phyloP scores from a whole-genome alignment of 2,113 vertebrate genomes.

The Dryoscopus gambensis region DNA sequence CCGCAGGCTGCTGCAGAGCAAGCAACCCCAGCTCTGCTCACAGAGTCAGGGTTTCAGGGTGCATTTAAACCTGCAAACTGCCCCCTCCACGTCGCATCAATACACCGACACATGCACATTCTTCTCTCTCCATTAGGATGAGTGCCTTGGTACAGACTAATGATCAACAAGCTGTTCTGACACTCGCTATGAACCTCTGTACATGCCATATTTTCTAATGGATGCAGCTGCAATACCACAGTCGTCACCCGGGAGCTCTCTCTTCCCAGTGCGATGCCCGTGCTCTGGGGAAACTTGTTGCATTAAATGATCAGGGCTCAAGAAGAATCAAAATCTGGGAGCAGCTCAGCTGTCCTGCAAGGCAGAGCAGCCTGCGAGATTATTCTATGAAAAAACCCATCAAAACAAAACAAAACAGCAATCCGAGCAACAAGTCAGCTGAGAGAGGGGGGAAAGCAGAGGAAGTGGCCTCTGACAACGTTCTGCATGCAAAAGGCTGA shows the following conservation, averaged over 20 bases:
- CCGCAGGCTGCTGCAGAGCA: not conserved
- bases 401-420: not conserved
- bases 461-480: not conserved
- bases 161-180: not conserved
- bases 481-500: not conserved
- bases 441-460: not conserved
- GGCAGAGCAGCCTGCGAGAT: not conserved
- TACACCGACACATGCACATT: not conserved
- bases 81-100: not conserved
- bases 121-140: not conserved
- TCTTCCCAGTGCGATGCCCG: not conserved
- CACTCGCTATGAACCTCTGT: not conserved
- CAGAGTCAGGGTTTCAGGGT: not conserved
- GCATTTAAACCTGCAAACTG: not conserved
- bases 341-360: not conserved
- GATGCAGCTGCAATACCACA: not conserved
- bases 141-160: not conserved
- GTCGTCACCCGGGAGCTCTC: not conserved
- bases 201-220: not conserved
- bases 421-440: not conserved
- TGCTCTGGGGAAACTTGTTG: not conserved
- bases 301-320: not conserved
- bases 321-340: not conserved
- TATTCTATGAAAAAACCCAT: not conserved
- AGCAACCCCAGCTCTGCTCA: not conserved